phyloP scores from a whole-genome alignment of 2,113 vertebrate genomes.

The Pituophis catenifer region DNA sequence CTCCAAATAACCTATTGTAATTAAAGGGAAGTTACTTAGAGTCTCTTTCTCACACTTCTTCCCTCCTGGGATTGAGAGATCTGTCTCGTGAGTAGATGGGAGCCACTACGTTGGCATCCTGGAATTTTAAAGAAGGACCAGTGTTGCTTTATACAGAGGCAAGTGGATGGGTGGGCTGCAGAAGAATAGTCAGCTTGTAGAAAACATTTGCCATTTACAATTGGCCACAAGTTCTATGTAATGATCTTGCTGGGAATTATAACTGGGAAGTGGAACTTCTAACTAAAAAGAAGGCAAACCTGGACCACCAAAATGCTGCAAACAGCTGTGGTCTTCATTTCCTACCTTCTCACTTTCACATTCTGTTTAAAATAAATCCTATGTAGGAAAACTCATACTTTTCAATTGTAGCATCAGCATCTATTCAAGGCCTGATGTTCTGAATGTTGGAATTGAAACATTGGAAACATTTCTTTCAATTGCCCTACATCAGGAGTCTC shows the following conservation, averaged over 20 bases:
- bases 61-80: not conserved
- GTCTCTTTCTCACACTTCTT: not conserved
- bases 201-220: not conserved
- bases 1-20: not conserved
- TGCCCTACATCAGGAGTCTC: not conserved
- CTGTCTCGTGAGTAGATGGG: not conserved
- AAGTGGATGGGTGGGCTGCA: not conserved
- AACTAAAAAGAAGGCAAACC: not conserved
- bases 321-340: not conserved
- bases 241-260: not conserved
- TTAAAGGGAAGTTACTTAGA: not conserved
- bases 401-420: not conserved
- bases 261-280: not conserved
- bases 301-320: not conserved
- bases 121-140: not conserved
- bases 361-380: not conserved
- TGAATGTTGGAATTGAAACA: not conserved
- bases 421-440: not conserved
- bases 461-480: not conserved
- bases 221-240: not conserved
- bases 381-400: not conserved
- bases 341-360: not conserved
- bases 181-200: not conserved
- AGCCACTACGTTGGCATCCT: not conserved
- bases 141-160: not conserved